A percentile compares a stretch with the other conserved stretches of the same genome.
Conservation (phyloP, 2,113 vertebrate genomes). For the cattle (Bos taurus) region DNA sequence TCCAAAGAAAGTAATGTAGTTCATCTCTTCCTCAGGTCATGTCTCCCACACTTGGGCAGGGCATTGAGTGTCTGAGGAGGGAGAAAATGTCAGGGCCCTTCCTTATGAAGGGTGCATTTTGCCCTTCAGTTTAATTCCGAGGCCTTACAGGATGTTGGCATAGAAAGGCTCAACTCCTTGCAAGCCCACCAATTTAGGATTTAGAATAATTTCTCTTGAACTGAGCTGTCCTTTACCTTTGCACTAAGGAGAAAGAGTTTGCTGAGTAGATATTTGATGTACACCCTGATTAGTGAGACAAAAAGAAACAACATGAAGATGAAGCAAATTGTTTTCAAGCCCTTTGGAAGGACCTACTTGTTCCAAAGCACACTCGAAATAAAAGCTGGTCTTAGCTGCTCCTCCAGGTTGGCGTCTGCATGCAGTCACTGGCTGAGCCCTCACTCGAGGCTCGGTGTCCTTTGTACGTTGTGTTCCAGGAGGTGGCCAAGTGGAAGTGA, state of each 20-base stretch:
- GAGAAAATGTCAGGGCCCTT: not conserved
- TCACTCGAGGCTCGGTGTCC: not conserved
- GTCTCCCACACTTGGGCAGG: rapidly evolving
- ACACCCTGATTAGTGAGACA: not conserved
- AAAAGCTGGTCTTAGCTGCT: not conserved
- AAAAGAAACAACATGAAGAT: not conserved
- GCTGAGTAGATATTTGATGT: not conserved
- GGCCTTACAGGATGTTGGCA: not conserved
- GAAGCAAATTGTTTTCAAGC: not conserved
- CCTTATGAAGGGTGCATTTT: not conserved
- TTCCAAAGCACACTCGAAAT: not conserved
- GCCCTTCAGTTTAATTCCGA: not conserved
- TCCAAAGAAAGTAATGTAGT: not conserved
- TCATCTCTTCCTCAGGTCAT: rapidly evolving
- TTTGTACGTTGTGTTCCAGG: slow-evolving; percentile 78
- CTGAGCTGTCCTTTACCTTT: not conserved
- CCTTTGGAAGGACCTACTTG: not conserved
- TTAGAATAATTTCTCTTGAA: not conserved
- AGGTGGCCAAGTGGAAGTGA: slow-evolving; percentile 95
- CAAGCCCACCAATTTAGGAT: not conserved
- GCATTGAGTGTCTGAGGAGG: not conserved
- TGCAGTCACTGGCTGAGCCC: not conserved
- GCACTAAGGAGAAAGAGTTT: not conserved
- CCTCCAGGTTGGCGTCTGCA: too few species aligned
- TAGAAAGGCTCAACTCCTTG: not conserved